Base-by-base conservation (phyloP, 2,113 vertebrate species). In the Diphyllodes magnificus region DNA sequence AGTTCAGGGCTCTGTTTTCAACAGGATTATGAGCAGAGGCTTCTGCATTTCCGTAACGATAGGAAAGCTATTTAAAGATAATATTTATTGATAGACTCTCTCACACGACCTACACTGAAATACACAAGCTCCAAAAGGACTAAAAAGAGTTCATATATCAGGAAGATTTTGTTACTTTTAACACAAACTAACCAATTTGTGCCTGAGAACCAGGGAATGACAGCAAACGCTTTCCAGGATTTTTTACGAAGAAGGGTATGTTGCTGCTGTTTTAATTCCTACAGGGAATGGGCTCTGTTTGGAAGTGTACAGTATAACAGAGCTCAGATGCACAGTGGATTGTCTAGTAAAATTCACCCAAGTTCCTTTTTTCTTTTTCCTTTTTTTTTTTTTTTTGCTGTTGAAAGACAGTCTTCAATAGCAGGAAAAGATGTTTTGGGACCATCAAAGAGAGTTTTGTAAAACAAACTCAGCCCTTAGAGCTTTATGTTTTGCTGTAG, bases 361-460 rank as follows among this genome's bases (percentile, higher is more conserved):
- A 86, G 87, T 84, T 90, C 56, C 28, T 47, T 73, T 59, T 64
- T 49, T 7, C 3, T 11, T 45, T 40, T 20, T 37, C 7, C 5
- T 39, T 61, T 10, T 25, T 40, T 60, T 66, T 31, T 33, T 40
- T 75, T 63, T 42, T 35, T 50, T 45, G 13, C 31, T 95, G 51
- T 95, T 95, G 91, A 95, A 94, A 97, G 92, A 70, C 75, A 91
- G 83, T 65, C 92, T 89, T 97, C 93, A 97, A 97, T 97, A 87
- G 88, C 95, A 98, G 95, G 96, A 97, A 98, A 96, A 88, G 92
- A 92, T 93, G 95, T 82, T 92, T 92, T 70, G 93, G 73, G 82
- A 92, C 75, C 97, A 96, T 97, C 96, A 97, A 98, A 98, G 96
- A 95, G 93, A 96, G 94, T 93, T 97, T 97, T 97, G 95, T 85